Evolutionary conservation across 2,797 vertebrate species (phyloP).

Genomic region (Merluccius polli): DNA sequence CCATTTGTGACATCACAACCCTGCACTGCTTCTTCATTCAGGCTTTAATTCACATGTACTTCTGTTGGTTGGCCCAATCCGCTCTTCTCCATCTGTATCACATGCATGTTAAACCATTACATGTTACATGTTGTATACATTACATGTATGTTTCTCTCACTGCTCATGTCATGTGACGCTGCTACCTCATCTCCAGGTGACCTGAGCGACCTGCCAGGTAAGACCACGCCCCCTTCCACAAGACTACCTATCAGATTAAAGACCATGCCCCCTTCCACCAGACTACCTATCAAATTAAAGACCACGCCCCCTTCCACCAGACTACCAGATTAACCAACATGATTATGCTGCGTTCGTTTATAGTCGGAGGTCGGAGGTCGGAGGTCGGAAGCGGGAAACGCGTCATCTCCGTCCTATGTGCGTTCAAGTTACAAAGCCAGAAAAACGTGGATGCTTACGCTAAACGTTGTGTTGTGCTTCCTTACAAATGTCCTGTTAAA

Average conservation of each 20-base stretch:
- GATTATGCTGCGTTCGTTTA: too few relatives aligned
- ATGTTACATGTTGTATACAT: conserved; percentile 69
- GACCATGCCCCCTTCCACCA: not conserved
- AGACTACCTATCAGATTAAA: not conserved
- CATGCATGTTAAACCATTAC: conserved; percentile 21
- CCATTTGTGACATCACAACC: not conserved
- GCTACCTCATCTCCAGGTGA: conserved; percentile 81
- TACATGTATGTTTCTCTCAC: conserved; percentile 76
- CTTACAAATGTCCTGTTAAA: too few relatives aligned
- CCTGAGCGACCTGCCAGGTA: conserved; percentile 86
- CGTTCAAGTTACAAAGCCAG: too few relatives aligned
- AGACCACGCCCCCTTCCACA: conserved; percentile 49
- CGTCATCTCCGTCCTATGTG: too few relatives aligned
- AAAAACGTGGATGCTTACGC: too few relatives aligned
- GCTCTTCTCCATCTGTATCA: not conserved
- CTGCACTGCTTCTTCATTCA: not conserved
- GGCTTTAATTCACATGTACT: not conserved
- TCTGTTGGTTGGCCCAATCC: not conserved
- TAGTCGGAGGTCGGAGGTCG: too few relatives aligned
- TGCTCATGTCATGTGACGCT: conserved; percentile 82
- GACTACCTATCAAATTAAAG: not conserved
- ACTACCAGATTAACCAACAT: conserved; percentile 1
- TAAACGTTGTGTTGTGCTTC: too few relatives aligned
- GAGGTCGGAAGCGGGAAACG: too few relatives aligned
- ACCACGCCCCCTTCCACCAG: not conserved